A percentile compares a stretch with the other conserved stretches of the same genome.
phyloP scores from a whole-genome alignment of 2,888 invertebrate species.

The Dermolepida albohirtum region DNA sequence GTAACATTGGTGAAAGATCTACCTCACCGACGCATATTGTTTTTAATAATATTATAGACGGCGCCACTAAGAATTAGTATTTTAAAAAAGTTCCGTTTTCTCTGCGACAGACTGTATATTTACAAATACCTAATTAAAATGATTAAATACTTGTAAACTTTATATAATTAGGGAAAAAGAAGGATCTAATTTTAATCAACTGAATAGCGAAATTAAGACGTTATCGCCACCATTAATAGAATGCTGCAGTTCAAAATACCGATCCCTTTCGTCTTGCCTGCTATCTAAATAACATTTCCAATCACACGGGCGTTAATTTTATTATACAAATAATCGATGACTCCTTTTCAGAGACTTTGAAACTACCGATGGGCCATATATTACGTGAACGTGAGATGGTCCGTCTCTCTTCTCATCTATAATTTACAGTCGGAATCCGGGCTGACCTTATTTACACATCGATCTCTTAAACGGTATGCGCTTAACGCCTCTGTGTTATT shows the following conservation, averaged over 20 bases:
- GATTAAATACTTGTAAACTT: too few species aligned
- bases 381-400: conserved; percentile 8
- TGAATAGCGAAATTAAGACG: not conserved
- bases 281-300: conserved; percentile 3
- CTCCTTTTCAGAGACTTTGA: not conserved
- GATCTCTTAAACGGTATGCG: conserved; percentile 6
- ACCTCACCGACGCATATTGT: too few species aligned
- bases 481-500: conserved; percentile 6
- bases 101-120: too few species aligned
- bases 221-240: not conserved
- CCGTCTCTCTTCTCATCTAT: not conserved
- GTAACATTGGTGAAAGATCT: too few species aligned
- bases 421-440: conserved; percentile 5
- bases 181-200: too few species aligned
- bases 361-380: not conserved
- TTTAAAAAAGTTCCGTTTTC: too few species aligned
- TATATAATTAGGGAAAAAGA: too few species aligned
- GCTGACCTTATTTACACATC: conserved; percentile 2
- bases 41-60: too few species aligned
- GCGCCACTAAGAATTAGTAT: too few species aligned
- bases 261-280: not conserved
- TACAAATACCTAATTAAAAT: too few species aligned
- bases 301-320: conserved; percentile 15
- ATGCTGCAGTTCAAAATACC: not conserved
- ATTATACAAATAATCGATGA: conserved; percentile 3